Evolutionary conservation across 1,140 invertebrate genomes (phyloP).

Genomic region (Telenomus remus): DNA sequence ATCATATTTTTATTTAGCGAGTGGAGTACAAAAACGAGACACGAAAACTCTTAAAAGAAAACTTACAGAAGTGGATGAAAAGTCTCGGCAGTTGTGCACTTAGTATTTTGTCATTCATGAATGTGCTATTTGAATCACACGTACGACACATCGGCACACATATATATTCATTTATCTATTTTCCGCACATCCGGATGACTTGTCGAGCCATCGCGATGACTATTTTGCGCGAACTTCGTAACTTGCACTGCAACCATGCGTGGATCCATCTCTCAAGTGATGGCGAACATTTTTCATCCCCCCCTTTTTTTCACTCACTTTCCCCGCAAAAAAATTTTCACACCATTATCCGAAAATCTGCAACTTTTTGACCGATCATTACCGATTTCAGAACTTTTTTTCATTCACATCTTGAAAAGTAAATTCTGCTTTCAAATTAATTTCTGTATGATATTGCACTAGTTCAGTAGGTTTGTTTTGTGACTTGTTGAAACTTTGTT

Average conservation of each 20-base stretch:
- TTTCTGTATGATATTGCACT: no score
- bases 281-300: constrained; percentile 13
- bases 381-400: constrained; percentile 8
- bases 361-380: background rate
- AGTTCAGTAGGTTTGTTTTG: no score
- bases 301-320: no score
- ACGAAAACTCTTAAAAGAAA: no score
- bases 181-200: constrained; percentile 49
- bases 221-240: constrained; percentile 42
- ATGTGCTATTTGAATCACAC: constrained; percentile 48
- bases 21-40: no score
- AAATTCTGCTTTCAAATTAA: background rate
- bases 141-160: constrained; percentile 29
- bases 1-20: no score
- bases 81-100: constrained; percentile 17
- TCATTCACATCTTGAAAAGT: constrained; percentile 1
- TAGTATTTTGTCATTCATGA: constrained; percentile 47
- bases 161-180: constrained; percentile 49
- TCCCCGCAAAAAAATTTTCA: background rate
- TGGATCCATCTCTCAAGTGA: background rate
- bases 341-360: constrained; percentile 25
- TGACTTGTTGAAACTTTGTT: no score
- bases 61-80: constrained; percentile 6
- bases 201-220: constrained; percentile 29
- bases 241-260: constrained; percentile 18